Conservation (phyloP, 2,113 vertebrate genomes). For the Colistium nudipinnis region DNA sequence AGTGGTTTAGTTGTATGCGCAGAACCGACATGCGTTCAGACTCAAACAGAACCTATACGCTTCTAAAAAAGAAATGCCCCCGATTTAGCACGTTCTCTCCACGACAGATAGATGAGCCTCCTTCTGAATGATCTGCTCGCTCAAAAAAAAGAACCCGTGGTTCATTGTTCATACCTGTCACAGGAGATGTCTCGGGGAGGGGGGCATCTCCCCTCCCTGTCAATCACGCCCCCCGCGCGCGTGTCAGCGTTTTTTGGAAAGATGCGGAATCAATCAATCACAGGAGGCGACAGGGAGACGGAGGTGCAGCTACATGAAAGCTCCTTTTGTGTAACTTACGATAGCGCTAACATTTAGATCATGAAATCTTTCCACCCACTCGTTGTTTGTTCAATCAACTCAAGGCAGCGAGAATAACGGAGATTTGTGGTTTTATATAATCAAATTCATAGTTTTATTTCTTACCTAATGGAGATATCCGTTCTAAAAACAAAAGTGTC, state of each 20-base stretch:
- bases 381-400: not conserved
- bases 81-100: not conserved
- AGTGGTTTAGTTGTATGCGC: not conserved
- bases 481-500: too few relatives aligned
- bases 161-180: slow-evolving; percentile 19
- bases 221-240: slow-evolving; percentile 12
- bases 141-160: slow-evolving; percentile 20
- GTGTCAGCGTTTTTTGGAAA: slow-evolving; percentile 31
- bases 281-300: not conserved
- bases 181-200: slow-evolving; percentile 8
- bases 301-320: not conserved
- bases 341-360: not conserved
- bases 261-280: slow-evolving; percentile 17
- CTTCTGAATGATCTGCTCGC: slow-evolving; percentile 5
- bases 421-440: not conserved
- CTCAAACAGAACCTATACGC: not conserved
- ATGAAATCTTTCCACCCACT: not conserved
- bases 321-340: not conserved
- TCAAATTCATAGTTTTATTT: not conserved
- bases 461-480: not conserved
- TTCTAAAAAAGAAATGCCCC: not conserved
- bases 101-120: not conserved
- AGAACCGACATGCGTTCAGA: not conserved
- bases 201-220: slow-evolving; percentile 9
- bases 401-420: not conserved